phyloP scores from a whole-genome alignment of 2,797 vertebrate species.

The Parambassis ranga region DNA sequence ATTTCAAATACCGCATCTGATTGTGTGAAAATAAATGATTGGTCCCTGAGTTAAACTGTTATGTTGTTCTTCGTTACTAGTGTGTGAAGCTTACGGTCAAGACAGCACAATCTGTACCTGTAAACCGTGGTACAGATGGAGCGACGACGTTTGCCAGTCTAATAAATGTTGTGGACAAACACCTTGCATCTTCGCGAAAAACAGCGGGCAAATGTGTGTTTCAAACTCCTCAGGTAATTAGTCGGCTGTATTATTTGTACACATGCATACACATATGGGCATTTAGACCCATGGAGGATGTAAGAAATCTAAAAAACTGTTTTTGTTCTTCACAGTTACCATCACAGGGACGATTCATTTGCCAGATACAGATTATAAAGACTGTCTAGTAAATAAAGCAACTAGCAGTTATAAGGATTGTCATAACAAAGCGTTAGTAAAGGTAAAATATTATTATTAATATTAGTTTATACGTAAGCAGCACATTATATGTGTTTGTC shows the following conservation, averaged over 20 bases:
- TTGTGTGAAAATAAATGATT: background rate
- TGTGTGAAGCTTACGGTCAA: background rate
- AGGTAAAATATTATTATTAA: slow-evolving; percentile 34
- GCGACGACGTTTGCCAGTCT: background rate
- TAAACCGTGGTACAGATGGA: background rate
- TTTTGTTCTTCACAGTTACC: slow-evolving; percentile 46
- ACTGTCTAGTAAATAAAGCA: too few relatives aligned
- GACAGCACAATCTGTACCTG: background rate
- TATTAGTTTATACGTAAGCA: too few relatives aligned
- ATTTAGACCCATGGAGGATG: background rate
- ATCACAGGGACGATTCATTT: slow-evolving; percentile 39
- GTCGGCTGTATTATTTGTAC: background rate
- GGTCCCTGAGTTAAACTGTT: background rate
- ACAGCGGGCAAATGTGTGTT: slow-evolving; percentile 10
- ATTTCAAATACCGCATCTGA: background rate
- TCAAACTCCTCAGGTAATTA: slow-evolving; percentile 42
- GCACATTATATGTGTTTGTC: background rate
- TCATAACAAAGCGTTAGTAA: accelerated
- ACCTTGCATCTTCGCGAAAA: accelerated
- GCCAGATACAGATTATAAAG: accelerated
- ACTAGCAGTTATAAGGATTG: accelerated
- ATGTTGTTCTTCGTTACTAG: background rate
- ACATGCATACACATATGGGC: background rate
- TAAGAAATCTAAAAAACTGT: background rate
- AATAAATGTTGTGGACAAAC: accelerated